phyloP scores from a whole-genome alignment of 2,888 invertebrate species.

The Philereme vetulata region DNA sequence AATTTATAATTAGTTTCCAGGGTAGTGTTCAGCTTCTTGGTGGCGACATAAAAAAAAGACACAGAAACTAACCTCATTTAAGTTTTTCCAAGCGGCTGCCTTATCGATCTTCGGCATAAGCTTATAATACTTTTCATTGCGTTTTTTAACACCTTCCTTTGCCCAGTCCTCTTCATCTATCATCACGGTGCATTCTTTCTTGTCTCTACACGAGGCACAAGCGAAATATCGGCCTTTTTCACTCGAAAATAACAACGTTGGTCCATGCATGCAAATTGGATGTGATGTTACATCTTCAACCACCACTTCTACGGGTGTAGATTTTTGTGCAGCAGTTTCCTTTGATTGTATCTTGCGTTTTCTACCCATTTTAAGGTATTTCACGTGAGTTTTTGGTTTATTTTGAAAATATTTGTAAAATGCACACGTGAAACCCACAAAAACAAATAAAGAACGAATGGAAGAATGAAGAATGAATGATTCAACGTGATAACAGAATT shows the following conservation, averaged over 20 bases:
- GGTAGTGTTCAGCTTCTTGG: too few species aligned
- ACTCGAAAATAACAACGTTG: conserved; percentile 88
- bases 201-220: conserved; percentile 93
- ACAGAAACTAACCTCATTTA: conserved; percentile 72
- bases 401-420: background rate
- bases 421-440: conserved; percentile 15
- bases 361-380: conserved; percentile 57
- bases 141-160: conserved; percentile 71
- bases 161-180: conserved; percentile 82
- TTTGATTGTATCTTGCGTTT: conserved; percentile 62
- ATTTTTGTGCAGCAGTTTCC: conserved; percentile 43
- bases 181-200: conserved; percentile 90
- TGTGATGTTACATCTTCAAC: conserved; percentile 83
- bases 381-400: conserved; percentile 26
- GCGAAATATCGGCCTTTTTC: conserved; percentile 87
- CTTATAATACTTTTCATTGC: conserved; percentile 72
- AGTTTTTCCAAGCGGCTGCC: conserved; percentile 74
- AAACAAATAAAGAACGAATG: conserved; percentile 11
- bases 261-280: conserved; percentile 90
- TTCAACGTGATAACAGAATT: background rate
- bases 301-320: conserved; percentile 77
- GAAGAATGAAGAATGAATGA: conserved; percentile 10
- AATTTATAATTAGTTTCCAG: too few species aligned
- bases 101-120: conserved; percentile 81
- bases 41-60: background rate